A percentile compares a stretch with the other conserved stretches of the same genome.
Conservation (phyloP, 2,113 vertebrate species). For the Platanista minor region DNA sequence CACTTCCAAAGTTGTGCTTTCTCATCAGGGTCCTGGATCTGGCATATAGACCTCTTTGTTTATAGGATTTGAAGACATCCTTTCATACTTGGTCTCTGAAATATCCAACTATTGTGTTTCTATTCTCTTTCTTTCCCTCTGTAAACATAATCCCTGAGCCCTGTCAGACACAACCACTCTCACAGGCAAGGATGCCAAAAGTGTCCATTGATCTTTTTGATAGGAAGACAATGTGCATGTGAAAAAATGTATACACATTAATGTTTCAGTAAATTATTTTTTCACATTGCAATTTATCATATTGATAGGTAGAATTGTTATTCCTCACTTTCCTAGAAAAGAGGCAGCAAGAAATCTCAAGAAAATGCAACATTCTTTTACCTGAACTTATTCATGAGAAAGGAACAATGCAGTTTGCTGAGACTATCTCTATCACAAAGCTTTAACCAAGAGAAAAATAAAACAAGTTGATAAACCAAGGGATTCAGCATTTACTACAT, state of each 20-base stretch:
- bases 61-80: background rate
- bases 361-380: background rate
- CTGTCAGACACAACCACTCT: background rate
- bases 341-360: background rate
- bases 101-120: background rate
- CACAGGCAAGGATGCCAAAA: background rate
- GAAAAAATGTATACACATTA: constrained; percentile 29
- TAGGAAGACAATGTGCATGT: background rate
- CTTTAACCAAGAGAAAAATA: background rate
- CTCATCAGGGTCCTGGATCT: background rate
- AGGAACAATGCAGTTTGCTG: background rate
- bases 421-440: background rate
- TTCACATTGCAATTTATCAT: background rate
- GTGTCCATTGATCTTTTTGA: background rate
- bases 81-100: background rate
- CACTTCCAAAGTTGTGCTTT: background rate
- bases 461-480: background rate
- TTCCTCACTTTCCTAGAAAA: background rate
- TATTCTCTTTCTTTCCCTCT: background rate
- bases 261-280: constrained; percentile 44
- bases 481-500: background rate
- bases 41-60: background rate
- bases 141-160: background rate
- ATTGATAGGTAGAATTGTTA: background rate
- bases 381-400: background rate